Conservation (phyloP, 2,888 invertebrate species). For the Petrolisthes cinctipes region DNA sequence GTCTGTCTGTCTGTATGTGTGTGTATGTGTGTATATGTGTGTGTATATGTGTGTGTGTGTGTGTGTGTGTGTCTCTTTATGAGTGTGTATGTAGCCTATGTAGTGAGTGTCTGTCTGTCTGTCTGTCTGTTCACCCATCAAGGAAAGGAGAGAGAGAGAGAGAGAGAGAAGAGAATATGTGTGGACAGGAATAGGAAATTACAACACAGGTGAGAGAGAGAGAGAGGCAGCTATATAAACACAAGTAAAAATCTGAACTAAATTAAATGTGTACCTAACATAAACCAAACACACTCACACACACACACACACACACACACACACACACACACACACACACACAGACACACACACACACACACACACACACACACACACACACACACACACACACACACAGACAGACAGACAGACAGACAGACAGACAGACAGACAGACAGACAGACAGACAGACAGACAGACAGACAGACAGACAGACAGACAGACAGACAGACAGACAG, state of each 20-base stretch:
- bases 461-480: slow-evolving; percentile 1
- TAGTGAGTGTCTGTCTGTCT: not conserved
- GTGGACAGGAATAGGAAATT: too few relatives aligned
- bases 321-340: slow-evolving; percentile 1
- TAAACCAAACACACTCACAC: not conserved
- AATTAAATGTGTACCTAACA: too few relatives aligned
- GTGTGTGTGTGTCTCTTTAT: too few relatives aligned
- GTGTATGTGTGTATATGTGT: not conserved
- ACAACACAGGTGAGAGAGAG: too few relatives aligned
- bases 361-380: slow-evolving; percentile 1
- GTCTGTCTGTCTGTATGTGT: not conserved
- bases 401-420: not conserved
- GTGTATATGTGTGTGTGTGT: not conserved
- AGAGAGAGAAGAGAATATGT: too few relatives aligned
- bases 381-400: not conserved
- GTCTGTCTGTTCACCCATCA: too few relatives aligned
- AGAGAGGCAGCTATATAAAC: too few relatives aligned
- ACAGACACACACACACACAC: not conserved
- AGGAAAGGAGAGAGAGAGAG: too few relatives aligned
- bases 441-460: slow-evolving; percentile 1
- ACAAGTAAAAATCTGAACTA: too few relatives aligned
- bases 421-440: slow-evolving; percentile 1
- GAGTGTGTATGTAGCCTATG: not conserved
- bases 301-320: slow-evolving; percentile 1
- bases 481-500: slow-evolving; percentile 1